Base-by-base conservation (phyloP, 2,113 vertebrate genomes). In the Lophochroa leadbeateri region DNA sequence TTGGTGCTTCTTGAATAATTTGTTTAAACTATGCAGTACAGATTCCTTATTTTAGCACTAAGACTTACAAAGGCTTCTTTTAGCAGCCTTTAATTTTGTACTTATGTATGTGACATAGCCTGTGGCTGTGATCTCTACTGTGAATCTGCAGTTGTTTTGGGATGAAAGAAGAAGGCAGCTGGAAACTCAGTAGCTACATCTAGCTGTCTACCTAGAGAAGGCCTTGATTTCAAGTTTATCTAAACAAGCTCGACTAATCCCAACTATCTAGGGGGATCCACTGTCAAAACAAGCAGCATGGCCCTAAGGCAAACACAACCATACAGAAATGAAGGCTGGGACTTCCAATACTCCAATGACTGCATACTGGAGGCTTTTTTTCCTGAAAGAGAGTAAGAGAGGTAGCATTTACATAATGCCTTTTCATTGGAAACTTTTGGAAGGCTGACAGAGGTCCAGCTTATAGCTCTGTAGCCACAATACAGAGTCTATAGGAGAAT, bases 201-300 rank as follows among this genome's bases (percentile, higher is more conserved):
- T 99, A 98, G 99, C 98, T 98, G 98, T 99, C 98, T 99, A 99
- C 98, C 98, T 98, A 98, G 98, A 99, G 98, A 98, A 98, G 98
- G 98, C 98, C 98, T 98, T 98, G 98, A 98, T 98, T 99, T 98
- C 98, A 98, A 99, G 99, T 99, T 99, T 99, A 99, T 99, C 99
- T 99, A 99, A 99, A 99, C 99, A 99, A 99, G 99, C 99, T 99
- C 98, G 98, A 99, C 99, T 99, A 99, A 99, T 99, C 99, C 99
- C 98, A 99, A 99, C 98, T 99, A 99, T 99, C 99, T 98, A 98
- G 99, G 99, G 98, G 99, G 98, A 99, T 98, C 98, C 98, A 98
- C 99, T 99, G 99, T 99, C 99, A 99, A 99, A 99, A 99, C 98
- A 99, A 99, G 98, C 99, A 99, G 98, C 99, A 98, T 98, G 99